Conservation (phyloP, 2,888 invertebrate genomes). For the Drepana falcataria region DNA sequence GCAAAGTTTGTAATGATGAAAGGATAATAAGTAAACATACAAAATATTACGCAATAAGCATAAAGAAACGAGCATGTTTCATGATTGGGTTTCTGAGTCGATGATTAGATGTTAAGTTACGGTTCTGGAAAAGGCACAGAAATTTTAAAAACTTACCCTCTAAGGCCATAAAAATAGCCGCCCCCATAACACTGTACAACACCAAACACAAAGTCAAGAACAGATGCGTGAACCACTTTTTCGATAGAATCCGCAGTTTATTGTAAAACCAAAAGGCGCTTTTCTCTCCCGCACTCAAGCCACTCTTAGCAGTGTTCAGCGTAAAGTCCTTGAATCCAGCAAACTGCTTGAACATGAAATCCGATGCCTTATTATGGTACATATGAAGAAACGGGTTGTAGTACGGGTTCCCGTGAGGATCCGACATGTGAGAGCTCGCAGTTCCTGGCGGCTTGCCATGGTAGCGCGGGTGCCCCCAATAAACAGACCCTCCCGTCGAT, state of each 20-base stretch:
- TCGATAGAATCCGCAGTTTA: constrained; percentile 86
- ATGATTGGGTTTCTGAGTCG: no score
- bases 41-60: no score
- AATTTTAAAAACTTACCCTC: constrained; percentile 80
- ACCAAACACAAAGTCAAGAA: constrained; percentile 88
- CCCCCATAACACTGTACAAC: constrained; percentile 89
- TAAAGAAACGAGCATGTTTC: no score
- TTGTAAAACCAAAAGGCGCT: constrained; percentile 88
- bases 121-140: neutral
- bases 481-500: constrained; percentile 37
- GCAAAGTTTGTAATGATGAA: no score
- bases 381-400: constrained; percentile 65
- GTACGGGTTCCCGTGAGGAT: constrained; percentile 53
- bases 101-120: no score
- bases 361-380: constrained; percentile 84
- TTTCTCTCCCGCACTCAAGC: constrained; percentile 90
- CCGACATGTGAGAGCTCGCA: constrained; percentile 53
- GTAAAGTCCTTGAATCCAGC: constrained; percentile 88
- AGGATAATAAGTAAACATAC: no score
- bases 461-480: constrained; percentile 40
- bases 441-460: constrained; percentile 49
- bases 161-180: constrained; percentile 86
- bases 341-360: constrained; percentile 89
- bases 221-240: constrained; percentile 93
- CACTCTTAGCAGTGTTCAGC: constrained; percentile 84